Evolutionary conservation across 2,888 invertebrate species (phyloP).

Genomic region (Cheilosia pagana): DNA sequence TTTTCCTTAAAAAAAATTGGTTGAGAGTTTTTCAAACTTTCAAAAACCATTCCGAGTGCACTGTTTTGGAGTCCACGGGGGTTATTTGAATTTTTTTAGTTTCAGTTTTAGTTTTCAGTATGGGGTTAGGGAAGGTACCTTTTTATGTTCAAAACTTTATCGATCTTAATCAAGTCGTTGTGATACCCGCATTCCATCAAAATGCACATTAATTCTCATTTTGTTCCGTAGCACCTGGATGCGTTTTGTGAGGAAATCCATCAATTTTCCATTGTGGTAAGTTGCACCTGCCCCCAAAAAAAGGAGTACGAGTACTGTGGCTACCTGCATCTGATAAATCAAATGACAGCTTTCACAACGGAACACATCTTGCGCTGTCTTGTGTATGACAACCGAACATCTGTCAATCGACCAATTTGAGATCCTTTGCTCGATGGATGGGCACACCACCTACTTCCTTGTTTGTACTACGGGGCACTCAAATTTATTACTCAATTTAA

Average conservation of each 20-base stretch:
- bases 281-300: too few species aligned
- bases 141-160: too few species aligned
- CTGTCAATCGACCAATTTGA: conserved; percentile 24
- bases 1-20: neutral
- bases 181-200: too few species aligned
- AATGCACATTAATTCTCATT: too few species aligned
- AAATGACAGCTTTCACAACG: conserved; percentile 10
- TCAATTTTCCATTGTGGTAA: too few species aligned
- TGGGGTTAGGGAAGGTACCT: too few species aligned
- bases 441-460: conserved; percentile 16
- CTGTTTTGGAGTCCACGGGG: neutral
- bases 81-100: too few species aligned
- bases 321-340: conserved; percentile 23
- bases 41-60: neutral
- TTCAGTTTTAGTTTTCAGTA: too few species aligned
- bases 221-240: too few species aligned
- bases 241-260: too few species aligned
- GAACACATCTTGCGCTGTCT: neutral
- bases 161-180: too few species aligned
- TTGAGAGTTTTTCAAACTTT: neutral
- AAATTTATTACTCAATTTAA: conserved; percentile 8
- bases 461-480: neutral
- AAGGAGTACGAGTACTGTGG: too few species aligned
- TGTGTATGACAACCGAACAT: conserved; percentile 16
- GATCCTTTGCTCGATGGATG: neutral